A percentile compares a stretch with the other conserved stretches of the same genome.
These are phyloP conservation scores for Drosophila monieri DNA, from an alignment of 2,888 invertebrate genomes.

Conservation along the genomic window DNA sequence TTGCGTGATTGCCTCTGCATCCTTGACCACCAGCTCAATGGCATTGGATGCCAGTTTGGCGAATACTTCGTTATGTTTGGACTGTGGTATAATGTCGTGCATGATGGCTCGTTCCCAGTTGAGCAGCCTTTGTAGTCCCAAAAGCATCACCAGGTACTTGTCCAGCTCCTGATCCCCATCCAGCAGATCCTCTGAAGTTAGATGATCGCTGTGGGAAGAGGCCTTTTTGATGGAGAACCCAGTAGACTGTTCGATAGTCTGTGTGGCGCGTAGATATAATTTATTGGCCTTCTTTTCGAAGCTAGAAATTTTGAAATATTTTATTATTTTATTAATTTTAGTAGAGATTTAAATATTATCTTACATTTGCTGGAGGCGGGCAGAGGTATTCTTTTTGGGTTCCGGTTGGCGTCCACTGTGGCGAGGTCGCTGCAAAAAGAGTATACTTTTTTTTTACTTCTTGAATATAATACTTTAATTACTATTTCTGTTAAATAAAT, in stretches of 20 bases:
- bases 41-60: conserved; percentile 93
- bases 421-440: conserved; percentile 77
- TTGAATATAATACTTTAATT: background rate
- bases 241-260: conserved; percentile 92
- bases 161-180: conserved; percentile 92
- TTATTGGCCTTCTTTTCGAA: conserved; percentile 93
- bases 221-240: conserved; percentile 89
- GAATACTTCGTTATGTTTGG: conserved; percentile 92
- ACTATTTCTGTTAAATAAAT: background rate
- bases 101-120: conserved; percentile 93
- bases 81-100: conserved; percentile 92
- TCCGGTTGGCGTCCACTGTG: conserved; percentile 88
- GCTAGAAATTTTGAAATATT: conserved; percentile 79
- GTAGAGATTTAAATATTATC: background rate
- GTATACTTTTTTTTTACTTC: background rate
- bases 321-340: background rate
- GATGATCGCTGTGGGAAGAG: conserved; percentile 82
- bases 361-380: conserved; percentile 92
- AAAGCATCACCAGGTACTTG: conserved; percentile 91
- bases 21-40: conserved; percentile 92
- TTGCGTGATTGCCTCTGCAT: conserved; percentile 92
- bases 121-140: conserved; percentile 93
- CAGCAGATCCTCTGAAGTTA: conserved; percentile 81
- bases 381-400: conserved; percentile 91
- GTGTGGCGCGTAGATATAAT: conserved; percentile 92